phyloP scores from a whole-genome alignment of 2,888 invertebrate genomes.

The Eupithecia dodoneata region DNA sequence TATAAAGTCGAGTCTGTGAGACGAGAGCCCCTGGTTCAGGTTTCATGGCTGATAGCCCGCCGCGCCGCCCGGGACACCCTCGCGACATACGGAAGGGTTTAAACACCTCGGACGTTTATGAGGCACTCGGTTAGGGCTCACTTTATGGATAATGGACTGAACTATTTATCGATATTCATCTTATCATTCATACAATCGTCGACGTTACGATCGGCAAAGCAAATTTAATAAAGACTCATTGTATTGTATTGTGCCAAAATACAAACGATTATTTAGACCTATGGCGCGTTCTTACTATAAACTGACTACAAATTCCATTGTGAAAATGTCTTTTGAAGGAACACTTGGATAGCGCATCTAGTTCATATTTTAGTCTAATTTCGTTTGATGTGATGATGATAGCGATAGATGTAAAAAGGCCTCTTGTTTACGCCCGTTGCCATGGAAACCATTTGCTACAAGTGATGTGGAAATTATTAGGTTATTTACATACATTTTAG shows the following conservation, averaged over 20 bases:
- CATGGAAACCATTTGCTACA: too few relatives aligned
- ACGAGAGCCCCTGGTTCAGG: conserved; percentile 2
- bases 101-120: background rate
- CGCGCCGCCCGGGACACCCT: background rate
- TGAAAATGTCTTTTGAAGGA: too few relatives aligned
- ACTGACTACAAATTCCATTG: too few relatives aligned
- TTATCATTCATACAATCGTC: background rate
- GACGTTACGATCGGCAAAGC: background rate
- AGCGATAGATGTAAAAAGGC: too few relatives aligned
- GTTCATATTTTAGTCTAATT: too few relatives aligned
- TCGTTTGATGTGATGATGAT: too few relatives aligned
- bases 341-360: too few relatives aligned
- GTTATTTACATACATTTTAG: too few relatives aligned
- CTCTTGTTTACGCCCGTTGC: too few relatives aligned
- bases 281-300: too few relatives aligned
- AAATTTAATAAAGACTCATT: background rate
- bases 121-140: background rate
- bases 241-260: background rate
- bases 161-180: background rate
- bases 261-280: too few relatives aligned
- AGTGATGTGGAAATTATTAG: too few relatives aligned
- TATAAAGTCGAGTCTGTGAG: conserved; percentile 20
- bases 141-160: background rate
- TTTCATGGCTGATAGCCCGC: conserved; percentile 16
- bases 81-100: background rate